Evolutionary conservation across 2,888 invertebrate species (phyloP).

Genomic region (Dione vanillae): DNA sequence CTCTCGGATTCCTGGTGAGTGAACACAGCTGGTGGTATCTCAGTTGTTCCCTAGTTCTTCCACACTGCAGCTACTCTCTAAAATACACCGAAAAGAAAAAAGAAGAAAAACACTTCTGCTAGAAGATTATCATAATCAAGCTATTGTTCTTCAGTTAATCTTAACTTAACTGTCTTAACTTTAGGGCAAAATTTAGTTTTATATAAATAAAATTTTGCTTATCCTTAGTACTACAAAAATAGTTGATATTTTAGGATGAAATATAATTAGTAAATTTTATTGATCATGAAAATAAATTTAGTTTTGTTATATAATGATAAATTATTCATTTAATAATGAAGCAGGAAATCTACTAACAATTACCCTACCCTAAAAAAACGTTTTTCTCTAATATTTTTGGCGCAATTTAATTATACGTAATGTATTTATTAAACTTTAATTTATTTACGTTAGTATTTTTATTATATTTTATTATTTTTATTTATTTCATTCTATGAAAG

Average conservation of each 20-base stretch:
- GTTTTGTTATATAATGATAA: background rate
- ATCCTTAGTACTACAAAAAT: background rate
- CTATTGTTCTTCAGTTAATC: too few species aligned
- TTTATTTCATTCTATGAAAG: background rate
- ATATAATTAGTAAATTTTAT: slow-evolving; percentile 10
- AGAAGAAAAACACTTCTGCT: background rate
- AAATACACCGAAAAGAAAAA: background rate
- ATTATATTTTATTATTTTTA: background rate
- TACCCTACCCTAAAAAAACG: too few species aligned
- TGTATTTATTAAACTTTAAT: background rate
- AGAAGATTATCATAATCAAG: background rate
- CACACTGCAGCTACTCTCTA: slow-evolving; percentile 38
- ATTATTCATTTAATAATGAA: background rate
- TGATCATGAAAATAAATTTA: background rate
- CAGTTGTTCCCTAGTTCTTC: slow-evolving; percentile 89
- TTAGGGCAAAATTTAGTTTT: too few species aligned
- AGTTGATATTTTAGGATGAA: slow-evolving; percentile 14
- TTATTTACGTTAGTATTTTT: background rate
- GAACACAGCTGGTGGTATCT: slow-evolving; percentile 99
- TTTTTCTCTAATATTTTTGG: background rate
- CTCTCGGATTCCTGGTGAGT: slow-evolving; percentile 92
- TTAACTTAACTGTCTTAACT: too few species aligned
- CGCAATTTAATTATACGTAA: background rate
- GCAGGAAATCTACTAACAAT: background rate
- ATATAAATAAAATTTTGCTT: too few species aligned